Conservation (phyloP, 2,888 invertebrate genomes). For the Phyllotreta cruciferae region DNA sequence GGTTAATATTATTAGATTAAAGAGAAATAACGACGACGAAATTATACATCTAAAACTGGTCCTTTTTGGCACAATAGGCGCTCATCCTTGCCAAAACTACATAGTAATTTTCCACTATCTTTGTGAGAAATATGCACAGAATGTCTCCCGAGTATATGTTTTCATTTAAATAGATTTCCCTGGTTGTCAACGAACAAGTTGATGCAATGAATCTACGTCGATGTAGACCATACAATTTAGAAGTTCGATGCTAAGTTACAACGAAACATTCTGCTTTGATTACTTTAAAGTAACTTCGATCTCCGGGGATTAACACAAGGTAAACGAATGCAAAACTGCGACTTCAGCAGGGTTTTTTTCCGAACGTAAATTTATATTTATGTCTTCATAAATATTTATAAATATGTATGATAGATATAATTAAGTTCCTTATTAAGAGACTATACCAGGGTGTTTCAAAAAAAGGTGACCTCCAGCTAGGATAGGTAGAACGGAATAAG, state of each 20-base stretch:
- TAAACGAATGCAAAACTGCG: neutral
- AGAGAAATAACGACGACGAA: conserved; percentile 33
- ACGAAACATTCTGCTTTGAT: conserved; percentile 6
- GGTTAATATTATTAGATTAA: conserved; percentile 28
- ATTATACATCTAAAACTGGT: conserved; percentile 35
- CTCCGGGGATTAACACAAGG: conserved; percentile 1
- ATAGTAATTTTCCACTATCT: conserved; percentile 42
- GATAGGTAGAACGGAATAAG: too few relatives aligned
- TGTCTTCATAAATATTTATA: too few relatives aligned
- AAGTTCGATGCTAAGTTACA: conserved; percentile 6
- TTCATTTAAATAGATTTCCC: conserved; percentile 13
- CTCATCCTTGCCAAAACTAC: conserved; percentile 39
- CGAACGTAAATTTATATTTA: too few relatives aligned
- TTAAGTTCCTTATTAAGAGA: too few relatives aligned
- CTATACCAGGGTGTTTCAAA: too few relatives aligned
- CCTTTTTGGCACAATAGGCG: conserved; percentile 39
- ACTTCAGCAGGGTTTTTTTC: too few relatives aligned
- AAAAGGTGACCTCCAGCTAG: too few relatives aligned
- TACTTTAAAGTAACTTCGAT: conserved; percentile 3
- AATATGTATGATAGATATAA: too few relatives aligned
- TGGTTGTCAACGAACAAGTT: conserved; percentile 17
- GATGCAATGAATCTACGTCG: conserved; percentile 13
- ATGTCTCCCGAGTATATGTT: conserved; percentile 20
- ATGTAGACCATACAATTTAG: conserved; percentile 1
- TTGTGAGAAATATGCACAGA: conserved; percentile 26